Evolutionary conservation across 1,140 invertebrate species (phyloP).

Genomic region (Frieseomelitta varia): DNA sequence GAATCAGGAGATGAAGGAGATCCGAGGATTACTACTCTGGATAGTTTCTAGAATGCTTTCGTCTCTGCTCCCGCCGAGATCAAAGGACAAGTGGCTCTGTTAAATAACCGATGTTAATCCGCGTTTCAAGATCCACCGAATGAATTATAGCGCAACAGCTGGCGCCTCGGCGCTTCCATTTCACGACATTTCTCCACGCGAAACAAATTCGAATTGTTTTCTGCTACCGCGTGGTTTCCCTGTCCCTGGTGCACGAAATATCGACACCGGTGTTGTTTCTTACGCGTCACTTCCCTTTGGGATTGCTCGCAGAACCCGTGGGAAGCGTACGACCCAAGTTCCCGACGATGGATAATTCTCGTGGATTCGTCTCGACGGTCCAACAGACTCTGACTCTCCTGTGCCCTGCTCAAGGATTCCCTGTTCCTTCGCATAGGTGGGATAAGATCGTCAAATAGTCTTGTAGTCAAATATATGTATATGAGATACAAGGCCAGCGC

Average conservation of each 20-base stretch:
- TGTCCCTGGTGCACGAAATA: constrained; percentile 70
- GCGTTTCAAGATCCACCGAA: not conserved
- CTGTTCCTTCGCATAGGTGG: constrained; percentile 85
- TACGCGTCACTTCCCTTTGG: constrained; percentile 30
- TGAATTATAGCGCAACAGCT: not conserved
- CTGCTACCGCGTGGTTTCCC: constrained; percentile 77
- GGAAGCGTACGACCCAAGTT: constrained; percentile 86
- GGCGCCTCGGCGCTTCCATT: not conserved
- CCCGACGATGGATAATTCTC: constrained; percentile 85
- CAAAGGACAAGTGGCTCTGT: not conserved
- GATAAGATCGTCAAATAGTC: constrained; percentile 42
- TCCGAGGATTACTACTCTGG: not conserved
- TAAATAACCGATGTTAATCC: constrained; percentile 18
- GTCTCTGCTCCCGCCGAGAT: constrained; percentile 8
- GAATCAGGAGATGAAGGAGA: not conserved
- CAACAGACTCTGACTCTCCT: constrained; percentile 80
- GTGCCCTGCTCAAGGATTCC: constrained; percentile 87
- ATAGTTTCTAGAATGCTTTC: not conserved
- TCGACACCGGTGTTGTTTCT: not conserved
- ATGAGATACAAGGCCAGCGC: not conserved
- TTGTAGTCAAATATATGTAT: not conserved
- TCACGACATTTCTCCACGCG: not conserved
- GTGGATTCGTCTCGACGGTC: constrained; percentile 82
- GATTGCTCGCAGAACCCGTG: constrained; percentile 82
- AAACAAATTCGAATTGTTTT: not conserved